phyloP scores from a whole-genome alignment of 1,140 invertebrate genomes.

The Apis florea region DNA sequence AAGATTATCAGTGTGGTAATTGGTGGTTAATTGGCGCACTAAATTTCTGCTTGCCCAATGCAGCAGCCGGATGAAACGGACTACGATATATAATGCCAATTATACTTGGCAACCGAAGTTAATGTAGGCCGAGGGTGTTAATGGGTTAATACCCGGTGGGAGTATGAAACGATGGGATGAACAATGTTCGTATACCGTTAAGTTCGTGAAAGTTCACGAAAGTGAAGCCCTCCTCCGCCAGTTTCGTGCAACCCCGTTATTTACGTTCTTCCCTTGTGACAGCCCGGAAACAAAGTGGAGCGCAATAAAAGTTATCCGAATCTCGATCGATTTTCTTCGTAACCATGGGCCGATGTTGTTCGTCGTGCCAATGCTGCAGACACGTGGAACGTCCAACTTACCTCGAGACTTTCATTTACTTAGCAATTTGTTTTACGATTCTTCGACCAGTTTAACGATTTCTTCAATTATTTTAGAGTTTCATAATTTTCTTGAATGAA shows the following conservation, averaged over 20 bases:
- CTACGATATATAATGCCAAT: constrained; percentile 49
- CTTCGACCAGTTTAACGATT: not conserved
- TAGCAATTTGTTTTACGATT: not conserved
- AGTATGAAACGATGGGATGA: constrained; percentile 31
- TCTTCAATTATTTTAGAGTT: not conserved
- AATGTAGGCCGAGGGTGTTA: constrained; percentile 40
- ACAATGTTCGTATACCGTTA: constrained; percentile 41
- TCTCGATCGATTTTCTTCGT: constrained; percentile 19
- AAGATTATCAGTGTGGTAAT: constrained; percentile 44
- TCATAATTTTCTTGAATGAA: no score
- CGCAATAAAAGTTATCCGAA: constrained; percentile 30
- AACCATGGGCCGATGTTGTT: not conserved
- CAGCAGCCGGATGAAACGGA: constrained; percentile 49
- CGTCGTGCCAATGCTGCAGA: not conserved
- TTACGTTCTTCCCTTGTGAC: constrained; percentile 20
- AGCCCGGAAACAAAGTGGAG: constrained; percentile 29
- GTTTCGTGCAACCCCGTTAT: constrained; percentile 29
- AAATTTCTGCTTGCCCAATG: constrained; percentile 45
- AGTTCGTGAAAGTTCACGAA: constrained; percentile 45
- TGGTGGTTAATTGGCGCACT: constrained; percentile 48
- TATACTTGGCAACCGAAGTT: constrained; percentile 48
- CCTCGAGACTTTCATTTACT: not conserved
- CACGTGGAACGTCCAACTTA: not conserved
- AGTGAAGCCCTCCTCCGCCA: constrained; percentile 24
- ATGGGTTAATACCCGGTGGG: constrained; percentile 48